A percentile compares a stretch with the other conserved stretches of the same genome.
Evolutionary conservation across 2,113 vertebrate genomes (phyloP).

Genomic region (Peromyscus californicus): DNA sequence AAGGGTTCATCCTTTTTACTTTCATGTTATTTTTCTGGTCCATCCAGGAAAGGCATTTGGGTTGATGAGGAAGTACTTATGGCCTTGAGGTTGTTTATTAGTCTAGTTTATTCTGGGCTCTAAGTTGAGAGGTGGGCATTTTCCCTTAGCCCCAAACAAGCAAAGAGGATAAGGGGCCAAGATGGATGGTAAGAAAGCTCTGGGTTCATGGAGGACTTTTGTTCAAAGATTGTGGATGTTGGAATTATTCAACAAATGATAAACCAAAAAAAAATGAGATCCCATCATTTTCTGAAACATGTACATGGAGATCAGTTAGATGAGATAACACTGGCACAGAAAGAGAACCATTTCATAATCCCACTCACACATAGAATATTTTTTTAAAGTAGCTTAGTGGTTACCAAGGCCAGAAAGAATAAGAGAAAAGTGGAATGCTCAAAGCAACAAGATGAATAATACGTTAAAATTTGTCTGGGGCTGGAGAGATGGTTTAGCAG

Average conservation of each 20-base stretch:
- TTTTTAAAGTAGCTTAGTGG: neutral
- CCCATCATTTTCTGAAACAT: neutral
- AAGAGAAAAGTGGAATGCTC: neutral
- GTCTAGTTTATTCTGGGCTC: neutral
- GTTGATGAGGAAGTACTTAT: neutral
- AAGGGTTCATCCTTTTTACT: neutral
- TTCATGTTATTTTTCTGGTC: neutral
- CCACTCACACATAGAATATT: neutral
- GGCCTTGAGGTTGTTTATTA: neutral
- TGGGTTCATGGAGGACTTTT: neutral
- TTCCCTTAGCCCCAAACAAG: conserved; percentile 27
- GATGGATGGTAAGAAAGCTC: conserved; percentile 45
- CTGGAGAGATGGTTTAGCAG: neutral
- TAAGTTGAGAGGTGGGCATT: neutral
- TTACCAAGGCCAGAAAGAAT: neutral
- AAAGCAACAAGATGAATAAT: neutral
- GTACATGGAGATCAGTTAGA: neutral
- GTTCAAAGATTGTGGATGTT: neutral
- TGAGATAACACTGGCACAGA: neutral
- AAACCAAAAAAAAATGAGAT: neutral
- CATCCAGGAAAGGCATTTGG: neutral
- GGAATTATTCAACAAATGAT: neutral
- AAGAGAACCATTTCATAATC: neutral
- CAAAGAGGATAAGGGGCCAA: conserved; percentile 3
- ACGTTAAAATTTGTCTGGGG: too few species aligned